Evolutionary conservation across 2,797 vertebrate species (phyloP), one percentile per base, ranked within the genome.

Genomic region (Diglossa cyanea): DNA sequence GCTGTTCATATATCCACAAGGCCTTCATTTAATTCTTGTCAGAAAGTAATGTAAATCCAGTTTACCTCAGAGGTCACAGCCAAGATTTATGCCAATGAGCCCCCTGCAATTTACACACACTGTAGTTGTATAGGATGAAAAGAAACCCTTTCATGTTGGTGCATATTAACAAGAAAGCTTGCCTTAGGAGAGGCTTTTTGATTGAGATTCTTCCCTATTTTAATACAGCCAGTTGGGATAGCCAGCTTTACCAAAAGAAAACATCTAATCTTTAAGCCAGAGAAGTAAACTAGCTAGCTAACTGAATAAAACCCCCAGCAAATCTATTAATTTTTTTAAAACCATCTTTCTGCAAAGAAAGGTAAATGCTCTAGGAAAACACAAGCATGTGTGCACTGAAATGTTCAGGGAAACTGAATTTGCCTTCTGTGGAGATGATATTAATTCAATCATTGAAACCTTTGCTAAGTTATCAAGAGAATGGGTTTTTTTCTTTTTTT

Each of bases 11-110:
- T 97, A 97, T 97, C 98, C 98, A 98, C 98, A 98, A 98, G 98
- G 98, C 98, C 98, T 97, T 98, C 98, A 98, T 98, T 98, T 98
- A 98, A 98, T 98, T 98, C 98, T 98, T 98, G 98, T 98, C 98
- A 98, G 98, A 98, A 98, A 98, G 98, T 98, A 98, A 98, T 98
- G 98, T 98, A 98, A 98, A 98, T 98, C 98, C 98, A 98, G 98
- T 98, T 98, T 98, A 98, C 98, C 98, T 98, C 98, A 97, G 98
- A 98, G 98, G 98, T 98, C 98, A 97, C 97, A 97, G 98, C 97
- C 96, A 96, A 98, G 98, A 98, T 98, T 98, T 98, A 98, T 98
- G 98, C 98, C 98, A 98, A 97, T 97, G 98, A 98, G 97, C 98
- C 98, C 98, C 98, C 97, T 97, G 97, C 98, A 97, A 98, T 98